Conservation (phyloP, 2,113 vertebrate genomes). For the Eolophus roseicapilla region DNA sequence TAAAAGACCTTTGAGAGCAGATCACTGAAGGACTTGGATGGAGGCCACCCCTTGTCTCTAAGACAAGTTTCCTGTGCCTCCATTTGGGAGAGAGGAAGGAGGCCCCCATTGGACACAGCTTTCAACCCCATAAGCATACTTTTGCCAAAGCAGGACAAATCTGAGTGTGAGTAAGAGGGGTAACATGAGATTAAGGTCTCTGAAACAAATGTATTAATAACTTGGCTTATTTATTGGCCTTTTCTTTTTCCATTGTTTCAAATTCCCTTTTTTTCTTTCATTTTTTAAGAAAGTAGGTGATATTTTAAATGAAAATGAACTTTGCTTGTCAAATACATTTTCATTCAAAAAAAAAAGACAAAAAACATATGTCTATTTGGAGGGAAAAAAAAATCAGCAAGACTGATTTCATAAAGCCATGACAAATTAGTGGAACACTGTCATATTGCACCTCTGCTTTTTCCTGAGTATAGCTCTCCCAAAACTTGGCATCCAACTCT, state of each 20-base stretch:
- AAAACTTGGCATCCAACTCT: neutral
- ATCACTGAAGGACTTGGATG: neutral
- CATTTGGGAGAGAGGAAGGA: neutral
- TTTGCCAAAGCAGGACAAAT: neutral
- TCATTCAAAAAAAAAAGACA: neutral
- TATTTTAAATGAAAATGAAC: neutral
- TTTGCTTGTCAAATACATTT: neutral
- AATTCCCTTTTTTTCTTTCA: neutral
- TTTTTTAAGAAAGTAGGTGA: neutral
- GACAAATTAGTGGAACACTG: neutral
- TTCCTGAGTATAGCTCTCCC: neutral
- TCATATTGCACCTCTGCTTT: neutral
- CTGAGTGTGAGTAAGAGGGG: neutral
- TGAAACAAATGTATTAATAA: neutral
- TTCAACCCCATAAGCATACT: neutral
- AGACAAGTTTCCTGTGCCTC: conserved; percentile 22
- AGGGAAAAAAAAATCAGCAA: neutral
- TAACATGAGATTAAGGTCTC: conserved; percentile 1
- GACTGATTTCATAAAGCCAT: neutral
- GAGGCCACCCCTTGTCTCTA: neutral
- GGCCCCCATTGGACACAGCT: neutral
- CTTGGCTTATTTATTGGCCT: neutral
- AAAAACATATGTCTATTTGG: neutral
- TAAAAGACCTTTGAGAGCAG: conserved; percentile 29
- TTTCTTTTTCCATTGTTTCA: neutral